phyloP scores from a whole-genome alignment of 2,888 invertebrate species.

The Allophyes oxyacanthae region DNA sequence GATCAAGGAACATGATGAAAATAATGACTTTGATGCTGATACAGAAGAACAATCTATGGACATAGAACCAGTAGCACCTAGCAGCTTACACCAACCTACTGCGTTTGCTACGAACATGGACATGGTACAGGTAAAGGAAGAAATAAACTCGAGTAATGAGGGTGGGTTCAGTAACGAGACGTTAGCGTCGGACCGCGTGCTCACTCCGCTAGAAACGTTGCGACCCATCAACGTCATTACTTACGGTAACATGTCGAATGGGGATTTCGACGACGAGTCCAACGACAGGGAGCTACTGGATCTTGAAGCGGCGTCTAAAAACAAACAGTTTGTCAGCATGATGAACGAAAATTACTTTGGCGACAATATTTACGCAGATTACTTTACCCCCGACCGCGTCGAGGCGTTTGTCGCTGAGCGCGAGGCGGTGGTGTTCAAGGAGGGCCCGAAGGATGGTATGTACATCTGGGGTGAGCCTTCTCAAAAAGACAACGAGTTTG shows the following conservation, averaged over 20 bases:
- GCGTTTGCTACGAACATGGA: constrained; percentile 61
- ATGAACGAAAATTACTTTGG: constrained; percentile 87
- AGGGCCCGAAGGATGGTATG: constrained; percentile 71
- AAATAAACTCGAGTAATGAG: constrained; percentile 79
- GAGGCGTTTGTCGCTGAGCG: constrained; percentile 77
- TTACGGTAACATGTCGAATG: constrained; percentile 76
- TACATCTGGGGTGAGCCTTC: constrained; percentile 83
- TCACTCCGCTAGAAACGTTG: constrained; percentile 74
- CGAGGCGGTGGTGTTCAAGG: constrained; percentile 72
- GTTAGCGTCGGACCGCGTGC: constrained; percentile 63
- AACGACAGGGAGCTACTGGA: constrained; percentile 80
- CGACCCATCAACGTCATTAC: constrained; percentile 82
- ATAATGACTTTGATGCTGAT: constrained; percentile 76
- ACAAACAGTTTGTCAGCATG: constrained; percentile 84
- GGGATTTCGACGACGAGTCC: constrained; percentile 81
- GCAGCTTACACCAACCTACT: constrained; percentile 60
- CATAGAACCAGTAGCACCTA: constrained; percentile 73
- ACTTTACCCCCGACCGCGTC: constrained; percentile 82
- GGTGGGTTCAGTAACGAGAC: constrained; percentile 74
- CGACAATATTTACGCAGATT: constrained; percentile 85
- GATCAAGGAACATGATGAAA: constrained; percentile 69
- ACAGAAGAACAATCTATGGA: constrained; percentile 82
- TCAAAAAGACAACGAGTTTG: constrained; percentile 81
- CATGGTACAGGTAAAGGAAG: constrained; percentile 79
- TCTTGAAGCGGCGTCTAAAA: constrained; percentile 80